These are phyloP conservation scores for Philereme transversata DNA, from an alignment of 2,888 invertebrate species.

Conservation along the genomic window DNA sequence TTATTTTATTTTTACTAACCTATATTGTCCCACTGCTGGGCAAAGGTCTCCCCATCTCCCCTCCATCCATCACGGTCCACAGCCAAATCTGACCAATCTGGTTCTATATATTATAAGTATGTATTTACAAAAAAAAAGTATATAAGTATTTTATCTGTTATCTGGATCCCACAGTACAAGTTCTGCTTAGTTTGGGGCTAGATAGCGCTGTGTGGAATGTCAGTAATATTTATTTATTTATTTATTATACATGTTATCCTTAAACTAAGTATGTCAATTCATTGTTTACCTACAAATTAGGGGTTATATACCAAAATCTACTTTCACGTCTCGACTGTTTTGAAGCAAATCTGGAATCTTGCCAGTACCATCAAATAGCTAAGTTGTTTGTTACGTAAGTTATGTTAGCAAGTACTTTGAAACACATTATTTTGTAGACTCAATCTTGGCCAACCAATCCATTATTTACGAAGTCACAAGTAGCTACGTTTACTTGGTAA, in stretches of 20 bases:
- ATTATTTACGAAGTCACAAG: conserved; percentile 18
- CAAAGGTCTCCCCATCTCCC: too few species aligned
- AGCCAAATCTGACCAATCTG: too few species aligned
- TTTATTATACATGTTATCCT: conserved; percentile 27
- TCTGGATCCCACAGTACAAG: too few species aligned
- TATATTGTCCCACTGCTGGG: too few species aligned
- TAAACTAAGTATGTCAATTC: conserved; percentile 26
- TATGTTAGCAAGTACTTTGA: conserved; percentile 1
- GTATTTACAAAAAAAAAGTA: too few species aligned
- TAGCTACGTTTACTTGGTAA: conserved; percentile 5
- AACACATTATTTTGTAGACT: conserved; percentile 12
- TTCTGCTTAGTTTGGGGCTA: too few species aligned
- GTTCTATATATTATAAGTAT: too few species aligned
- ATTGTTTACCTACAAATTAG: conserved; percentile 12
- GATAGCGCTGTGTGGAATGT: too few species aligned
- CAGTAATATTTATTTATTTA: too few species aligned
- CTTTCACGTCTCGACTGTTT: conserved; percentile 10
- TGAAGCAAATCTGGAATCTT: conserved; percentile 18
- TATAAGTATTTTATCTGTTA: too few species aligned
- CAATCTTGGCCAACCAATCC: conserved; percentile 15
- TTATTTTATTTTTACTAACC: too few species aligned
- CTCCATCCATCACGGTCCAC: too few species aligned
- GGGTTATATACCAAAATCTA: conserved; percentile 9
- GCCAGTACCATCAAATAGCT: conserved; percentile 18
- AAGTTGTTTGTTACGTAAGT: conserved; percentile 19